phyloP scores from a whole-genome alignment of 1,140 invertebrate genomes.

The Campoletis sonorensis region DNA sequence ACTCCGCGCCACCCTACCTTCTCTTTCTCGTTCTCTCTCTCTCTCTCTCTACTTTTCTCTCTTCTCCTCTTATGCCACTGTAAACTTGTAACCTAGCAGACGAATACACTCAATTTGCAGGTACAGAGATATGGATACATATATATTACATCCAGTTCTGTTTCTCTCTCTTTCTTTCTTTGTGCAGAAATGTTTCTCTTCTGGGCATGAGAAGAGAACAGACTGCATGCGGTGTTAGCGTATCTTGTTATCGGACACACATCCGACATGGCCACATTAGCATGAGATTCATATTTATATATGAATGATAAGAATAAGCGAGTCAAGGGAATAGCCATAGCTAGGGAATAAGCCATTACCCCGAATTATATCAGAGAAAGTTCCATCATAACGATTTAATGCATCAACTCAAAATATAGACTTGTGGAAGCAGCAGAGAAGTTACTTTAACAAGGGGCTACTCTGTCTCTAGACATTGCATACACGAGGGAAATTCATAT shows the following conservation, averaged over 20 bases:
- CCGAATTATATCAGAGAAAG: neutral
- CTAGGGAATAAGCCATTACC: neutral
- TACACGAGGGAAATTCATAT: no score
- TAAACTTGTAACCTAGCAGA: slow-evolving; percentile 28
- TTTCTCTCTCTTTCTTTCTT: no score
- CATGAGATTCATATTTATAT: neutral
- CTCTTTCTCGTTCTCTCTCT: neutral
- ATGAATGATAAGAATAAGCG: neutral
- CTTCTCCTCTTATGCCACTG: neutral
- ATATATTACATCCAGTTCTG: neutral
- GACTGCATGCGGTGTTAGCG: neutral
- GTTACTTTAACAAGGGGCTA: no score
- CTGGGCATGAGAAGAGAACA: neutral
- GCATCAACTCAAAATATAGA: no score
- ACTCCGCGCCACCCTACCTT: slow-evolving; percentile 43
- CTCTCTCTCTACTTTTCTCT: neutral
- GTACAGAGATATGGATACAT: neutral
- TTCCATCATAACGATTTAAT: neutral
- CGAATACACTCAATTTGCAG: neutral
- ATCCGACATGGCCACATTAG: neutral
- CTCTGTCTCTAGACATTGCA: no score
- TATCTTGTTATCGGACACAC: slow-evolving; percentile 30
- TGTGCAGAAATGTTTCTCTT: no score
- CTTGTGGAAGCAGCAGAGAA: no score
- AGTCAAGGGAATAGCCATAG: neutral